Conservation (phyloP, 2,797 vertebrate species). For the Pseudotriccus pelzelni region DNA sequence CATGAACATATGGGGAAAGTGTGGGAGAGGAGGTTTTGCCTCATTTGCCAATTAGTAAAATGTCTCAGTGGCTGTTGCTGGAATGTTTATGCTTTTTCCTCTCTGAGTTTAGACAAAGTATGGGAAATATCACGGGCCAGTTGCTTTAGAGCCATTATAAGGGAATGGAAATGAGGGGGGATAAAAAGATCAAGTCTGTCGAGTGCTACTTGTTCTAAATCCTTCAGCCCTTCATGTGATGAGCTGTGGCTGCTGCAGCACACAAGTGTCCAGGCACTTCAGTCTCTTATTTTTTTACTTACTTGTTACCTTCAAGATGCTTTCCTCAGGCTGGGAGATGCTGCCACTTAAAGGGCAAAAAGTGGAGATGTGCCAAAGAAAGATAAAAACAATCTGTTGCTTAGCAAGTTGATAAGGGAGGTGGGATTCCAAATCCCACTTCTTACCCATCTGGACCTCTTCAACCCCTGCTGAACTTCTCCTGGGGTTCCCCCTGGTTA, state of each 20-base stretch:
- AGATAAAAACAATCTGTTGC: accelerated
- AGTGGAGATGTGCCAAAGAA: neutral
- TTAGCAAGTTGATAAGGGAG: neutral
- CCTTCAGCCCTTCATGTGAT: neutral
- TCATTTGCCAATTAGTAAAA: neutral
- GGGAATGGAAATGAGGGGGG: neutral
- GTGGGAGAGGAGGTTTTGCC: neutral
- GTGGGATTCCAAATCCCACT: neutral
- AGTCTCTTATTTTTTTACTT: neutral
- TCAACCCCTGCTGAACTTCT: neutral
- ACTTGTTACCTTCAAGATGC: neutral
- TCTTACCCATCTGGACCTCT: neutral
- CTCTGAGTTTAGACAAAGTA: neutral
- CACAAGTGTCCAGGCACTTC: neutral
- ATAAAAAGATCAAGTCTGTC: neutral
- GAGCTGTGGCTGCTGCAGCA: neutral
- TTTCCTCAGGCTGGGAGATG: neutral
- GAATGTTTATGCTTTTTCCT: neutral
- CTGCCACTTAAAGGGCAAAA: neutral
- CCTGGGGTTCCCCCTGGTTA: neutral
- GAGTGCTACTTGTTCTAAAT: neutral
- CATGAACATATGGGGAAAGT: neutral
- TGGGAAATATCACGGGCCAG: neutral
- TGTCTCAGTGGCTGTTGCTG: neutral
- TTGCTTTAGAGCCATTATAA: neutral